These are phyloP conservation scores for Anguilla japonica DNA, from an alignment of 2,113 vertebrate species.

Conservation along the genomic window DNA sequence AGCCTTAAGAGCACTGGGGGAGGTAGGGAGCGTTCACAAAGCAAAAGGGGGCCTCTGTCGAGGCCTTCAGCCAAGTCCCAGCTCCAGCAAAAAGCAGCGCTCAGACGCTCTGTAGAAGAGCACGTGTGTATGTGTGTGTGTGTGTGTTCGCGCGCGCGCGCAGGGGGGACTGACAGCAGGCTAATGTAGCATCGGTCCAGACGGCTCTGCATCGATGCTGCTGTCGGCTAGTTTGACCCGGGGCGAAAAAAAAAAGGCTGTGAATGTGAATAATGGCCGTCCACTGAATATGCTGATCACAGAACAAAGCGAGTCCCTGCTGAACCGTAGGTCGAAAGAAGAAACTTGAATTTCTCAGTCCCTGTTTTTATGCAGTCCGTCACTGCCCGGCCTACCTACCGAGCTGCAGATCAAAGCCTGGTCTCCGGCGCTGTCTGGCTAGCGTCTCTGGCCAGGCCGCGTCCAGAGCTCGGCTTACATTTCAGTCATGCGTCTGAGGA, in stretches of 20 bases:
- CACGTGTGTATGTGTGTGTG: conserved; percentile 24
- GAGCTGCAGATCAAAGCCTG: conserved; percentile 7
- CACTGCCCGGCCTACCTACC: neutral
- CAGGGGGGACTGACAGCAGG: neutral
- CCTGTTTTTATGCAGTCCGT: conserved; percentile 7
- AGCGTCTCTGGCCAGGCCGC: neutral
- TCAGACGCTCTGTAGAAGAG: conserved; percentile 23
- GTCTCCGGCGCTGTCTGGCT: neutral
- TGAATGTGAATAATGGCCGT: conserved; percentile 11
- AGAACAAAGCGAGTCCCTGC: conserved; percentile 20
- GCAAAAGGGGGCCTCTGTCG: neutral
- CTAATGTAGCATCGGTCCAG: conserved; percentile 26
- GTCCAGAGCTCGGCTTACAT: neutral
- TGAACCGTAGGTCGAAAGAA: conserved; percentile 25
- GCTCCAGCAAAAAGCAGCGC: conserved; percentile 8
- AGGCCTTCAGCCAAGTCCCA: neutral
- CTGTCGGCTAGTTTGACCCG: neutral
- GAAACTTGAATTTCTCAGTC: conserved; percentile 54
- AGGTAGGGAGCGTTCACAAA: neutral
- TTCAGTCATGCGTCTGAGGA: neutral
- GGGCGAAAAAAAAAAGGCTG: neutral
- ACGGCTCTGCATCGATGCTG: conserved; percentile 7
- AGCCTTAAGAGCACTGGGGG: neutral
- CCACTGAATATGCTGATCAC: neutral
- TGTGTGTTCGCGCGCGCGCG: conserved; percentile 14